Evolutionary conservation across 1,140 invertebrate species (phyloP).

Genomic region (Tribolium madens): DNA sequence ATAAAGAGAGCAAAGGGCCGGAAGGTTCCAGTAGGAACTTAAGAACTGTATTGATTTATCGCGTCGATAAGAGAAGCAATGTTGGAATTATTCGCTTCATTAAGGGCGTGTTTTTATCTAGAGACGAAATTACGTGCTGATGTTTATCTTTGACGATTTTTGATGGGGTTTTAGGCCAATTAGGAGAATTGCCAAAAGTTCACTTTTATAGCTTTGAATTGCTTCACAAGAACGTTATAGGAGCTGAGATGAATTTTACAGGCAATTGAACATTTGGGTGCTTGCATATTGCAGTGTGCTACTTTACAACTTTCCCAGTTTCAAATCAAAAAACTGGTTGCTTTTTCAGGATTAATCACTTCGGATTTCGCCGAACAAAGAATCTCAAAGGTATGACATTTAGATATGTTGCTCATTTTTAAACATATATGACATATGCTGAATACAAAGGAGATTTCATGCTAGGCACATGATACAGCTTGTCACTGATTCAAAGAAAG

Average conservation of each 20-base stretch:
- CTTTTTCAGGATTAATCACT: neutral
- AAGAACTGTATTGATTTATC: slow-evolving; percentile 31
- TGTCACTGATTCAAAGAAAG: slow-evolving; percentile 37
- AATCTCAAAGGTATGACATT: slow-evolving; percentile 20
- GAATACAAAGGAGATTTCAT: slow-evolving; percentile 36
- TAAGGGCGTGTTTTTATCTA: slow-evolving; percentile 19
- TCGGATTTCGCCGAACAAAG: neutral
- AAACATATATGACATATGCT: slow-evolving; percentile 26
- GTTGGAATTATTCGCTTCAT: slow-evolving; percentile 33
- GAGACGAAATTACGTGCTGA: slow-evolving; percentile 10
- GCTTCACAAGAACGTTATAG: slow-evolving; percentile 18
- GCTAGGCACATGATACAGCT: slow-evolving; percentile 31
- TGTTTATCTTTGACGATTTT: slow-evolving; percentile 11
- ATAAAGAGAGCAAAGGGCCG: neutral
- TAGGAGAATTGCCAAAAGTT: slow-evolving; percentile 26
- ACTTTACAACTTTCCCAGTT: slow-evolving; percentile 24
- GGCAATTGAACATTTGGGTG: slow-evolving; percentile 30
- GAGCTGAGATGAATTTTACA: slow-evolving; percentile 19
- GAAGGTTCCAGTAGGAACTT: slow-evolving; percentile 16
- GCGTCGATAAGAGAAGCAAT: slow-evolving; percentile 24
- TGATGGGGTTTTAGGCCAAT: slow-evolving; percentile 9
- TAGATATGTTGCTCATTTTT: slow-evolving; percentile 33
- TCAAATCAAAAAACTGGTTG: neutral
- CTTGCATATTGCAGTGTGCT: slow-evolving; percentile 29
- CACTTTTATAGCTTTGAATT: slow-evolving; percentile 8